Evolutionary conservation across 2,797 vertebrate species (phyloP), one percentile per base, ranked within the genome.

Genomic region (Paramormyrops hopkinsi): DNA sequence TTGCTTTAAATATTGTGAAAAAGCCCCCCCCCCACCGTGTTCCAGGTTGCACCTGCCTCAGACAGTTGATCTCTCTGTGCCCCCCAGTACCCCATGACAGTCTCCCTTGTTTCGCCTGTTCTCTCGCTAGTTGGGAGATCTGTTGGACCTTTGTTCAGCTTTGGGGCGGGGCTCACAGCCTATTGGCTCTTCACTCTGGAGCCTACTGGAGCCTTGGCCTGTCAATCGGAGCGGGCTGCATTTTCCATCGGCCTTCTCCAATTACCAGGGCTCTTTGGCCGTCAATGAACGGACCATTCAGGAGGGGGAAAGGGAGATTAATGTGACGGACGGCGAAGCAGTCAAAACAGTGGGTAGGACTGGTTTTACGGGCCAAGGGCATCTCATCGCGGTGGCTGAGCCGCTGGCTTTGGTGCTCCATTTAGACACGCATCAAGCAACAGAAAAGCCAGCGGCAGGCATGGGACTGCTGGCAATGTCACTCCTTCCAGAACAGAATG

Each of bases 281-380:
- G 62, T 92, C 86, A 50, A 88, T 88, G 37, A 87, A 88, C 37
- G 46, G 89, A 85, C 82, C 48, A 19, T 62, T 85, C 82, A 41
- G 69, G 84, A 87, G 82, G 82, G 89, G 76, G 73, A 12, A 87
- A 53, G 69, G 73, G 89, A 79, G 4, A 44, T 12, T 69, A 69
- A 33, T 29, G 62, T 1, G 11, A 65, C 0, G 8, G 22, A 69
- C 9, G 25, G 9, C 9, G 3, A 69, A 69, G 62, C 62, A 69
- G 62, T 69, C 25, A 73, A 73, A 73, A 37, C 65, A 73, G 29
- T 2, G 65, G 65, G 65, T 33, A 73, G 1, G 29, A 17, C 37
- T 79, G 17, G 37, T 44, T 19, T 41, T 37, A 41, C 6, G 14
- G 33, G 33, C 73, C 73, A n/a, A 79, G 73, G 37, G 17, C 73